Evolutionary conservation across 1,140 invertebrate genomes (phyloP).

Genomic region (Habropoda laboriosa): DNA sequence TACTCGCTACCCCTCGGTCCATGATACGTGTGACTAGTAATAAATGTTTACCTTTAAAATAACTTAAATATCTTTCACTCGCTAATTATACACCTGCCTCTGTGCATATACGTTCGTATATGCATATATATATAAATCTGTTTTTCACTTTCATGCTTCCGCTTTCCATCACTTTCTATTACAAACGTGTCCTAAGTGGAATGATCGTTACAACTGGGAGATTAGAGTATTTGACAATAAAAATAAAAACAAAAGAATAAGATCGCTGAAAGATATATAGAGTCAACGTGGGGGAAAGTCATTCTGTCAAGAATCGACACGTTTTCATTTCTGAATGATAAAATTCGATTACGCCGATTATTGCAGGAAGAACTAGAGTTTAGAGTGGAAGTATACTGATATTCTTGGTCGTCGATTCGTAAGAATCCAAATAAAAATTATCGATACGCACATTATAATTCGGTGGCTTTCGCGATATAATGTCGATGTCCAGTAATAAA

Average conservation of each 20-base stretch:
- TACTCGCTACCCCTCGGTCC: constrained; percentile 61
- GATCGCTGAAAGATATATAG: constrained; percentile 5
- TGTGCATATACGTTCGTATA: constrained; percentile 53
- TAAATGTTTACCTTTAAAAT: constrained; percentile 76
- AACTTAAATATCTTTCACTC: constrained; percentile 72
- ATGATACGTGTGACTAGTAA: constrained; percentile 78
- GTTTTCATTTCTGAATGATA: constrained; percentile 7
- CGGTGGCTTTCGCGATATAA: constrained; percentile 34
- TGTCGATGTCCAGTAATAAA: constrained; percentile 60
- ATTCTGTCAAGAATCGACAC: constrained; percentile 21
- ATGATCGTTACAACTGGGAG: constrained; percentile 71
- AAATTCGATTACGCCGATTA: constrained; percentile 15
- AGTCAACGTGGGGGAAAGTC: too few relatives aligned
- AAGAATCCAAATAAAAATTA: constrained; percentile 29
- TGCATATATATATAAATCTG: constrained; percentile 71
- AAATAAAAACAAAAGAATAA: constrained; percentile 33
- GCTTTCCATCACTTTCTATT: constrained; percentile 52
- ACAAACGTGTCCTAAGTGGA: constrained; percentile 69
- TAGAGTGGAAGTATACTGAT: constrained; percentile 51
- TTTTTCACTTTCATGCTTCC: constrained; percentile 58
- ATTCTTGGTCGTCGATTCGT: constrained; percentile 30
- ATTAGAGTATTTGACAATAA: constrained; percentile 52
- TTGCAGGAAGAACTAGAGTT: constrained; percentile 66
- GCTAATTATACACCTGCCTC: constrained; percentile 46
- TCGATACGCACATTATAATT: constrained; percentile 32